Conservation (phyloP, 1,140 invertebrate species). For the Eumaeus atala region DNA sequence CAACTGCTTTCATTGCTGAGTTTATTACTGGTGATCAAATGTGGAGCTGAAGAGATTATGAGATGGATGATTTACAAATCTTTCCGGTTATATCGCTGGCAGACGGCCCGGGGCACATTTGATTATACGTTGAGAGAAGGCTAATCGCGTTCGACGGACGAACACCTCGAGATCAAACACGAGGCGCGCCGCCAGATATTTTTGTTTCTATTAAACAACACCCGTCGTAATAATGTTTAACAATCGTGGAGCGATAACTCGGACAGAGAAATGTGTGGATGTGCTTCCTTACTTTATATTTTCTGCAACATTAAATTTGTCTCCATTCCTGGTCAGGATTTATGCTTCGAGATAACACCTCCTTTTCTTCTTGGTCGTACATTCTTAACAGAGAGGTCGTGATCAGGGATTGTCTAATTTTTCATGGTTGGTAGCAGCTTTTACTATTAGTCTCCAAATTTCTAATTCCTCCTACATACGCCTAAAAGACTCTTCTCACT, state of each 20-base stretch:
- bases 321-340: too few species aligned
- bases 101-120: conserved; percentile 64
- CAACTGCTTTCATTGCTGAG: conserved; percentile 28
- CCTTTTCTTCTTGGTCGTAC: too few species aligned
- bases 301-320: not conserved
- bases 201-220: conserved; percentile 75
- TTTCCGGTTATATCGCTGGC: conserved; percentile 21
- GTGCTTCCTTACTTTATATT: conserved; percentile 12
- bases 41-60: conserved; percentile 1
- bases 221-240: conserved; percentile 74
- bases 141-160: conserved; percentile 70
- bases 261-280: conserved; percentile 41
- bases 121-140: conserved; percentile 72
- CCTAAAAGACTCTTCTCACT: too few species aligned
- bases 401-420: too few species aligned
- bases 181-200: conserved; percentile 73
- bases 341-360: too few species aligned
- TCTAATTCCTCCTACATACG: too few species aligned
- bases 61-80: conserved; percentile 29
- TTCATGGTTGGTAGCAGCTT: too few species aligned
- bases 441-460: too few species aligned
- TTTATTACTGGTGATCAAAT: conserved; percentile 9
- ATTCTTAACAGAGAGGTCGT: too few species aligned
- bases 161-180: conserved; percentile 74
- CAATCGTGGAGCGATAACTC: conserved; percentile 72